Evolutionary conservation across 2,888 invertebrate species (phyloP).

Genomic region (Diachrysia chrysitis): DNA sequence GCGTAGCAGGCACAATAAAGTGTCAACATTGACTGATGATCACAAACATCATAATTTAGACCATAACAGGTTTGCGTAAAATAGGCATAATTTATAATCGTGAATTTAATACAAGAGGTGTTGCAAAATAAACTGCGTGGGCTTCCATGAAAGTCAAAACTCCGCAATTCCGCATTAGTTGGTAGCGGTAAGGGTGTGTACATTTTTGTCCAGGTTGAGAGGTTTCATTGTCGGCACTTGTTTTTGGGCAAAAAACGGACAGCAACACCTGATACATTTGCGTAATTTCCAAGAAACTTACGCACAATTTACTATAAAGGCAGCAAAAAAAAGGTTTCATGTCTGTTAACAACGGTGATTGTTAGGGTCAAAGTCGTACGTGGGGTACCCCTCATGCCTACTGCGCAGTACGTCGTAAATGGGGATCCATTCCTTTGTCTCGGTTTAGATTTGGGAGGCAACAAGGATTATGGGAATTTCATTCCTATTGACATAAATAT

Average conservation of each 20-base stretch:
- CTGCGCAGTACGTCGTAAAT: constrained; percentile 50
- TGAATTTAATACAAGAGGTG: constrained; percentile 1
- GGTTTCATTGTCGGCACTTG: constrained; percentile 33
- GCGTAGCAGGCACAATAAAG: constrained; percentile 30
- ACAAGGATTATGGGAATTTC: constrained; percentile 8
- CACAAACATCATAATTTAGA: constrained; percentile 30
- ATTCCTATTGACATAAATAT: not conserved
- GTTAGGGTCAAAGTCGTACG: constrained; percentile 38
- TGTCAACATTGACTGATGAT: constrained; percentile 40
- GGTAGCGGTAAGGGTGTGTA: constrained; percentile 14
- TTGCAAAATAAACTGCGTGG: constrained; percentile 16
- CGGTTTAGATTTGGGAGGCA: constrained; percentile 39
- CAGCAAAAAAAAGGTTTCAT: constrained; percentile 19
- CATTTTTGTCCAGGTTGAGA: constrained; percentile 18
- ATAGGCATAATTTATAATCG: no score
- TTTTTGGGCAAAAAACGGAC: constrained; percentile 12
- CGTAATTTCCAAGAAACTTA: constrained; percentile 44
- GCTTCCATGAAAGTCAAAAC: constrained; percentile 31
- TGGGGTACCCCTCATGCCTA: constrained; percentile 38
- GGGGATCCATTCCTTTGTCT: constrained; percentile 57
- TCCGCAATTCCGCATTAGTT: constrained; percentile 20
- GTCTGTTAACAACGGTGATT: constrained; percentile 26
- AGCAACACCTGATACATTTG: constrained; percentile 14
- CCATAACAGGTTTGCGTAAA: constrained; percentile 11
- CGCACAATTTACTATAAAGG: constrained; percentile 28